A percentile compares a stretch with the other conserved stretches of the same genome.
Evolutionary conservation across 2,797 vertebrate genomes (phyloP).

Genomic region (Diplodus sargus): DNA sequence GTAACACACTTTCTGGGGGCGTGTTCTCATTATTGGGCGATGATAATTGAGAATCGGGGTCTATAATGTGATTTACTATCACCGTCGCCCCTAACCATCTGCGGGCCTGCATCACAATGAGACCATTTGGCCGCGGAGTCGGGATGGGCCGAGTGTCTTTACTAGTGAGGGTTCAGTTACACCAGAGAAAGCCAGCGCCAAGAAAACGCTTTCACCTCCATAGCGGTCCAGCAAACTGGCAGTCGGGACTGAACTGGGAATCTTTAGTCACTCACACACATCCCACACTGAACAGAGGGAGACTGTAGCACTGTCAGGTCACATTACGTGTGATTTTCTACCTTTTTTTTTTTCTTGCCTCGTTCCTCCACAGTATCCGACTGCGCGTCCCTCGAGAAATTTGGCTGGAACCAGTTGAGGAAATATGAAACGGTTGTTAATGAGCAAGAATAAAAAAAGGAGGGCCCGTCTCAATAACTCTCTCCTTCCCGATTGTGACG

Average conservation of each 20-base stretch:
- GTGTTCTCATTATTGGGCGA: slow-evolving; percentile 21
- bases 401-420: slow-evolving; percentile 12
- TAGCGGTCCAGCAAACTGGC: slow-evolving; percentile 41
- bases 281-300: slow-evolving; percentile 29
- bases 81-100: slow-evolving; percentile 12
- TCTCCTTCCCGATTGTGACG: slow-evolving; percentile 27
- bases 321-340: slow-evolving; percentile 36
- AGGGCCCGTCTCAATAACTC: background rate
- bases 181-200: slow-evolving; percentile 33
- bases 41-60: slow-evolving; percentile 15
- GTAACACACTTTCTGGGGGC: background rate
- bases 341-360: slow-evolving; percentile 11
- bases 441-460: slow-evolving; percentile 28
- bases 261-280: slow-evolving; percentile 48
- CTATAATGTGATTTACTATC: slow-evolving; percentile 23
- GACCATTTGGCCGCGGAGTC: slow-evolving; percentile 10
- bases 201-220: slow-evolving; percentile 36
- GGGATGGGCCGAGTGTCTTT: slow-evolving; percentile 47
- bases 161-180: slow-evolving; percentile 13
- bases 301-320: slow-evolving; percentile 1
- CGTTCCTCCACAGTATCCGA: slow-evolving; percentile 1
- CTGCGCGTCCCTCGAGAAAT: slow-evolving; percentile 1
- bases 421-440: slow-evolving; percentile 25
- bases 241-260: slow-evolving; percentile 44
- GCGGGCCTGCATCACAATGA: slow-evolving; percentile 54